Conservation (phyloP, 2,888 invertebrate genomes). For the Acrobeloides nanus region DNA sequence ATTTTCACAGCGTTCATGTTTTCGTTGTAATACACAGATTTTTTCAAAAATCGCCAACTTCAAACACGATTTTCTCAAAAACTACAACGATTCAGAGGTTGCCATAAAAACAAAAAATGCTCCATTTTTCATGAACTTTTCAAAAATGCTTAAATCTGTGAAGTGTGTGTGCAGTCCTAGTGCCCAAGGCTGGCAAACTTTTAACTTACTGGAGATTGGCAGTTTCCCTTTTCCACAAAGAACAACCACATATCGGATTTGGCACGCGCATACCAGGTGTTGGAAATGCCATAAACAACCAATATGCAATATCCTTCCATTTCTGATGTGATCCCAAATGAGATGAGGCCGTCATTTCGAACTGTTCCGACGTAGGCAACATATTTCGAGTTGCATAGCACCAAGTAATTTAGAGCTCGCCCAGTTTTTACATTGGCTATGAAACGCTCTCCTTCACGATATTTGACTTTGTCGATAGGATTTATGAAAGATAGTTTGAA, state of each 20-base stretch:
- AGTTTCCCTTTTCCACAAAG: slow-evolving; percentile 17
- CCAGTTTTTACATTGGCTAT: slow-evolving; percentile 2
- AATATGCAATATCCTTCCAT: slow-evolving; percentile 26
- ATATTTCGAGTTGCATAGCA: slow-evolving; percentile 19
- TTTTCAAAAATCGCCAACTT: no score
- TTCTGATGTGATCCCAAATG: slow-evolving; percentile 5
- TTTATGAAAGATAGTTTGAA: not conserved
- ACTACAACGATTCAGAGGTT: no score
- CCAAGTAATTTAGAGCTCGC: slow-evolving; percentile 10
- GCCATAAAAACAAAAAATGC: no score
- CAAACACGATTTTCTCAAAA: no score
- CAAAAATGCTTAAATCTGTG: no score
- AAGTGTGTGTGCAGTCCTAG: slow-evolving; percentile 8
- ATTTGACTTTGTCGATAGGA: slow-evolving; percentile 1
- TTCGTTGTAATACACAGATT: no score
- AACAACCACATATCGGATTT: slow-evolving; percentile 24
- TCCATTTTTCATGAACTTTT: no score
- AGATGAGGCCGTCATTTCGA: slow-evolving; percentile 11
- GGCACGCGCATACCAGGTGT: not conserved
- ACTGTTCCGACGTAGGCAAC: slow-evolving; percentile 13
- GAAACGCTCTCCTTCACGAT: slow-evolving; percentile 11
- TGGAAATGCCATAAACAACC: slow-evolving; percentile 21
- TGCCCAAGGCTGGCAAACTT: slow-evolving; percentile 1
- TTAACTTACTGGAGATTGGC: slow-evolving; percentile 14
- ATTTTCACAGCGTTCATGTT: no score